Conservation (phyloP, 2,797 vertebrate species). For the Micrastur ruficollis region DNA sequence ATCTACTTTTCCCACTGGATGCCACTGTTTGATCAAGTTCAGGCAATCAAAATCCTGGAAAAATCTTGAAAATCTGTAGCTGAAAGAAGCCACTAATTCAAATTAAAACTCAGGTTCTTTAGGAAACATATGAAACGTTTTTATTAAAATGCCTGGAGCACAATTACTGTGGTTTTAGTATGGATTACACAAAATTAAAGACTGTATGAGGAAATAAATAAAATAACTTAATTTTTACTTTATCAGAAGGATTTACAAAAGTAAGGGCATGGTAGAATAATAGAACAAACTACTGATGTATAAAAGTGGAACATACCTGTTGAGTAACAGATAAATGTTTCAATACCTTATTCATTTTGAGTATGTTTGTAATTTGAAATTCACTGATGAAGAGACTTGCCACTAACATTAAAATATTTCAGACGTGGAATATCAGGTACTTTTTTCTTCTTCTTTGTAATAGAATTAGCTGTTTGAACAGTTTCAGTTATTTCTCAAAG, state of each 20-base stretch:
- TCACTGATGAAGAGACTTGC: background rate
- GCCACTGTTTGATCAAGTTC: slow-evolving; percentile 58
- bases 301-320: background rate
- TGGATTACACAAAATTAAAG: background rate
- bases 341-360: background rate
- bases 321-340: background rate
- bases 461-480: background rate
- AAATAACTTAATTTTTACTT: background rate
- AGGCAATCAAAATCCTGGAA: background rate
- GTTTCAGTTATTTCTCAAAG: background rate
- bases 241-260: background rate
- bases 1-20: slow-evolving; percentile 31
- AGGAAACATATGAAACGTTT: background rate
- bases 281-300: background rate
- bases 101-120: background rate
- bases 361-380: background rate
- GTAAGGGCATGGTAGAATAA: background rate
- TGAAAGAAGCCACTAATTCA: background rate
- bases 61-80: background rate
- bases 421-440: background rate
- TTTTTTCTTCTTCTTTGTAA: background rate
- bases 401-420: background rate
- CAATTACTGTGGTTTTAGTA: background rate
- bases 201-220: background rate
- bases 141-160: slow-evolving; percentile 9